Evolutionary conservation across 1,140 invertebrate genomes (phyloP).

Genomic region (Drosophila littoralis): DNA sequence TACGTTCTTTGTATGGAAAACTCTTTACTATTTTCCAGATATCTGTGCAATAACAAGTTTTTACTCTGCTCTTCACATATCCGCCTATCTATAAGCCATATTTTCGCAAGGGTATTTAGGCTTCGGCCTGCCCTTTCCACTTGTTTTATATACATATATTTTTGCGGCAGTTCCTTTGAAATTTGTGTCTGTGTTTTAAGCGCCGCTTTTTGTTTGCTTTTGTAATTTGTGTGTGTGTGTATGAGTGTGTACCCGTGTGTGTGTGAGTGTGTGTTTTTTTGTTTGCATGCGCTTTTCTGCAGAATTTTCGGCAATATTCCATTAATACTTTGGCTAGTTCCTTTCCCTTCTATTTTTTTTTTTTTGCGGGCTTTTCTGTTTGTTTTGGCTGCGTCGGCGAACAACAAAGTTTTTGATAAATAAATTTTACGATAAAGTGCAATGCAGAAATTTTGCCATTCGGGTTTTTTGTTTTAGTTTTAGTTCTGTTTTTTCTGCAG

Average conservation of each 20-base stretch:
- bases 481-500: slow-evolving; percentile 17
- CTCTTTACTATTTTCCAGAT: too few species aligned
- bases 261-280: slow-evolving; percentile 41
- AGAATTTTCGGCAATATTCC: slow-evolving; percentile 80
- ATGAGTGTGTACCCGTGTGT: slow-evolving; percentile 11
- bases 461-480: slow-evolving; percentile 10
- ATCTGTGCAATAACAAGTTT: too few species aligned
- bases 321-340: slow-evolving; percentile 62
- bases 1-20: slow-evolving; percentile 18
- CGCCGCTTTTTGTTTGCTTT: slow-evolving; percentile 61
- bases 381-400: slow-evolving; percentile 55
- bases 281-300: slow-evolving; percentile 76
- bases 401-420: slow-evolving; percentile 69
- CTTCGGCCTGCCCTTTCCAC: not conserved
- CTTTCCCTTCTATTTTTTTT: not conserved
- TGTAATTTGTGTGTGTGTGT: slow-evolving; percentile 47
- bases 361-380: slow-evolving; percentile 36
- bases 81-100: too few species aligned
- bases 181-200: slow-evolving; percentile 66
- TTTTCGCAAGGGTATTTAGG: too few species aligned
- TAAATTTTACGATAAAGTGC: slow-evolving; percentile 73
- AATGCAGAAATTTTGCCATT: slow-evolving; percentile 56
- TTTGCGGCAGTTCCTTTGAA: slow-evolving; percentile 48
- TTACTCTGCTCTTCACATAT: too few species aligned
- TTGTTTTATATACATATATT: slow-evolving; percentile 6